Evolutionary conservation across 2,113 vertebrate species (phyloP).

Genomic region (Forbesichthys agassizii): DNA sequence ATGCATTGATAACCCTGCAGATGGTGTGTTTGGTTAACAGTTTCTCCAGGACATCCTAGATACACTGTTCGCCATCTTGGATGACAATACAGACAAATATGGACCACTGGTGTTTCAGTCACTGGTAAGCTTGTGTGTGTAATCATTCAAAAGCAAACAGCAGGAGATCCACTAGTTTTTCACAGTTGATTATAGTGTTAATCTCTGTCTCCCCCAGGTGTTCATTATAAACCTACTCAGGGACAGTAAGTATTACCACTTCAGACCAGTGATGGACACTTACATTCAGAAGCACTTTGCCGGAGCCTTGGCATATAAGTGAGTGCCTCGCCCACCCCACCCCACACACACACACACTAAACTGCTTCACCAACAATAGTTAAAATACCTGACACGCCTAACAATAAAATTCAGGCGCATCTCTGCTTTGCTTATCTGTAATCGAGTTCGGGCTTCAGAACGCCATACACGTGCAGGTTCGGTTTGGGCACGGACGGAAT

Average conservation of each 20-base stretch:
- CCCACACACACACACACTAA: neutral
- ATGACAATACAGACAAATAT: constrained; percentile 98
- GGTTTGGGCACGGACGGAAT: too few species aligned
- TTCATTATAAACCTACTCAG: constrained; percentile 97
- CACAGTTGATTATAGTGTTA: too few species aligned
- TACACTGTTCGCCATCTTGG: constrained; percentile 95
- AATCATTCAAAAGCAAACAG: neutral
- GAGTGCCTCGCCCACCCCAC: constrained; percentile 40
- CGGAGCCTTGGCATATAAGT: constrained; percentile 97
- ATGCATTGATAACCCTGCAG: neutral
- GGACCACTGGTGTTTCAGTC: constrained; percentile 97
- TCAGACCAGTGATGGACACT: constrained; percentile 96
- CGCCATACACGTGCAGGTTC: too few species aligned
- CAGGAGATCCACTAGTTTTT: neutral
- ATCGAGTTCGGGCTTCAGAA: too few species aligned
- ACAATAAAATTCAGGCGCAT: too few species aligned
- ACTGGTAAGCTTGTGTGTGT: constrained; percentile 81
- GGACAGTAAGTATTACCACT: constrained; percentile 97
- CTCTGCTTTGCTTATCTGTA: too few species aligned
- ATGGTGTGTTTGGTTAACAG: constrained; percentile 61
- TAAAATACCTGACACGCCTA: too few species aligned
- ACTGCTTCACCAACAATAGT: neutral
- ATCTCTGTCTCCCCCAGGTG: constrained; percentile 77
- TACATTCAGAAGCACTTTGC: constrained; percentile 99
- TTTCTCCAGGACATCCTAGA: constrained; percentile 98